These are phyloP conservation scores for Taenioides sp. DNA, from an alignment of 2,797 vertebrate species.

Conservation along the genomic window DNA sequence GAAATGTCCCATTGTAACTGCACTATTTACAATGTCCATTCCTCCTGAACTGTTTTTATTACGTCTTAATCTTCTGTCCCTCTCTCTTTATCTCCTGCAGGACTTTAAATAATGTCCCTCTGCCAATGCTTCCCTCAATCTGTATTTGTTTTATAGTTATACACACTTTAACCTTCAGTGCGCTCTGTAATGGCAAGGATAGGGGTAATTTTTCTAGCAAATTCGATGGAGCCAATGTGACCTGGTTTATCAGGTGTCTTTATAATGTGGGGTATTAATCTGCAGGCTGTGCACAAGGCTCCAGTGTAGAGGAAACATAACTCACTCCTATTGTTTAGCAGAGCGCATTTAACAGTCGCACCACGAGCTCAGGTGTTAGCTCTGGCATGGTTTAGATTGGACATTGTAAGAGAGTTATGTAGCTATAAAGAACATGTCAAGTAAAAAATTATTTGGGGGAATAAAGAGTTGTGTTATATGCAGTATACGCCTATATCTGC, in stretches of 20 bases:
- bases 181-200: conserved; percentile 82
- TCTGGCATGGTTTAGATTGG: background rate
- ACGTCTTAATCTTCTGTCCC: conserved; percentile 78
- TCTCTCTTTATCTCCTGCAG: conserved; percentile 57
- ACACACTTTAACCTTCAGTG: conserved; percentile 84
- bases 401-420: background rate
- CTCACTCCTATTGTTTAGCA: conserved; percentile 74
- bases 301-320: conserved; percentile 56
- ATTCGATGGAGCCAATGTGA: conserved; percentile 79
- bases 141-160: conserved; percentile 85
- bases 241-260: conserved; percentile 83
- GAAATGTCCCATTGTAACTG: conserved; percentile 66
- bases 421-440: no score
- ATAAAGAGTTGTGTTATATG: no score
- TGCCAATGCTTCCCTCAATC: conserved; percentile 75
- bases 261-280: conserved; percentile 83
- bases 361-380: conserved; percentile 40
- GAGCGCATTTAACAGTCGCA: conserved; percentile 59
- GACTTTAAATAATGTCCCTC: conserved; percentile 79
- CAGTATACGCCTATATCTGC: no score
- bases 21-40: conserved; percentile 77
- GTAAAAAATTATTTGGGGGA: no score
- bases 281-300: conserved; percentile 72
- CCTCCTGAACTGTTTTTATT: conserved; percentile 78
- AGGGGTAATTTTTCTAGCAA: conserved; percentile 85